Percentiles rank a stretch among this genome's conserved stretches.
phyloP scores from a whole-genome alignment of 2,797 vertebrate genomes.

The Tinamus major region DNA sequence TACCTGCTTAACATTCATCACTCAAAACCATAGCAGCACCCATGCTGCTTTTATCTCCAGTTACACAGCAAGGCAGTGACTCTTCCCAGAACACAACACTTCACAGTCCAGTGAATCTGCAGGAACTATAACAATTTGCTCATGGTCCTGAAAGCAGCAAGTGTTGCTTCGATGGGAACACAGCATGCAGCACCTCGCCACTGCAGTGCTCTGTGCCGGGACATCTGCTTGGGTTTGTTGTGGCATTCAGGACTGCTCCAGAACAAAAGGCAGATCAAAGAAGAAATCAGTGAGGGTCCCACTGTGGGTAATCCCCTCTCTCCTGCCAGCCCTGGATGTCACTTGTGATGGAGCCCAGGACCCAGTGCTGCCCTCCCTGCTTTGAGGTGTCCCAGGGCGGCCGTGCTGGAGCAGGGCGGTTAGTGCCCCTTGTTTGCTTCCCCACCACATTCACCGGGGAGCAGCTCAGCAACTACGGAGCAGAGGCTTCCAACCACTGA shows the following conservation, averaged over 20 bases:
- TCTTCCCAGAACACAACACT: not conserved
- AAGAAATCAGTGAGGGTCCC: not conserved
- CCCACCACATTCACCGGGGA: not conserved
- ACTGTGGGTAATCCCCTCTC: not conserved
- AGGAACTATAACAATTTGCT: not conserved
- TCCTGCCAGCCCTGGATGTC: not conserved
- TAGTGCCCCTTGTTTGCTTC: not conserved
- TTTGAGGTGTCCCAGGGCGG: not conserved
- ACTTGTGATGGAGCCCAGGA: not conserved
- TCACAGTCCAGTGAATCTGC: not conserved
- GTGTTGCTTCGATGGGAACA: not conserved
- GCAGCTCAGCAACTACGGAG: not conserved
- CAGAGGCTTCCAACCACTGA: not conserved
- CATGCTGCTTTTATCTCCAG: not conserved
- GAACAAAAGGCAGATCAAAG: not conserved
- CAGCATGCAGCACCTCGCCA: rapidly evolving
- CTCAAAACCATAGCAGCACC: not conserved
- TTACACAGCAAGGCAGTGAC: not conserved
- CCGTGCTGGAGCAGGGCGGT: too few relatives aligned
- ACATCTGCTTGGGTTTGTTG: not conserved
- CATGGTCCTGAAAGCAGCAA: not conserved
- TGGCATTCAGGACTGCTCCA: not conserved
- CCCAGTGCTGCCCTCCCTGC: not conserved
- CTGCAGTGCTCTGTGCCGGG: not conserved
- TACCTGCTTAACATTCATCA: not conserved